Base-by-base conservation (phyloP, 2,888 invertebrate species). In the Encarsia formosa region DNA sequence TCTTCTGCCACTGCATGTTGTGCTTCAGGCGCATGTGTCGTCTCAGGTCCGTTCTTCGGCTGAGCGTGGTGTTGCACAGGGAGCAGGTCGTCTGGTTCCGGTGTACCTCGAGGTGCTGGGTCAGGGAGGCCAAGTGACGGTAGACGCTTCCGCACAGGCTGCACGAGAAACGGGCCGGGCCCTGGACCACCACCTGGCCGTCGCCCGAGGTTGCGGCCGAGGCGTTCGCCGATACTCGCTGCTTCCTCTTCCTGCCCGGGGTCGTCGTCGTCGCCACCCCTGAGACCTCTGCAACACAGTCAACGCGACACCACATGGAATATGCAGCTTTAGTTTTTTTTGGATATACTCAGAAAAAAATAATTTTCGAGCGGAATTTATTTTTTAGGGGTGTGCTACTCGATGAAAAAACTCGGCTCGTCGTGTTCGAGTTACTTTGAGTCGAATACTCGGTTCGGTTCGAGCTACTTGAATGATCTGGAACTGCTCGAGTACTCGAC, bases 181-280 rank as follows among this genome's bases (percentile, higher is more conserved):
- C 73, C 68, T 73, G 73, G 70, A 72, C 69, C 71, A 73, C 72
- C 72, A 69, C 72, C 64, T 73, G 73, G 69, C 70, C 71, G 69
- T 70, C 71, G 68, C 70, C 72, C 68, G 70, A 70, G 69, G 71
- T 68, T 67, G 70, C 69, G 66, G 70, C 71, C 34, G 23, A 1
- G 11, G 20, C 16, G 9, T 8, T 15, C 16, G 35, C 16, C 2
- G 35, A n/a, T n/a, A n/a, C n/a, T n/a, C n/a, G n/a, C n/a, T n/a
- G n/a, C n/a, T n/a, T n/a, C n/a, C n/a, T n/a, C n/a, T n/a, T n/a
- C n/a, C n/a, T n/a, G n/a, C n/a, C n/a, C n/a, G n/a, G n/a, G n/a
- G n/a, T n/a, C n/a, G n/a, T n/a, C n/a, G n/a, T 73, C 71, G 73
- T 71, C 68, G 72, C 72, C 73, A 73, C 73, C 71, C 69, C 71